Conservation (phyloP, 2,888 invertebrate species). For the Nemoura dubitans region DNA sequence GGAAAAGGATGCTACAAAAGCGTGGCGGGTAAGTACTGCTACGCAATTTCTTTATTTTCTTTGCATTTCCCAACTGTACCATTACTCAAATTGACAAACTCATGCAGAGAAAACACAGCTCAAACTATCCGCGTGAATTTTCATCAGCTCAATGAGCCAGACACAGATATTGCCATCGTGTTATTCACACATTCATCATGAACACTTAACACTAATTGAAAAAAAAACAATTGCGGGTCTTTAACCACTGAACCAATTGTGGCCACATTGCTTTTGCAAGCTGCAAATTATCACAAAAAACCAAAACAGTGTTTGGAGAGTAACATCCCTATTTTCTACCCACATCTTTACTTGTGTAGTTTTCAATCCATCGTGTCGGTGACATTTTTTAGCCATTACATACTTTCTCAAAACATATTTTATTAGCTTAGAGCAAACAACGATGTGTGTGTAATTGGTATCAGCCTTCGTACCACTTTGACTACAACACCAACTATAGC, state of each 20-base stretch:
- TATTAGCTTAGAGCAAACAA: background rate
- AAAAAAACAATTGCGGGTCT: background rate
- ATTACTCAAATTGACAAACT: too few relatives aligned
- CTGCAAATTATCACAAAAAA: background rate
- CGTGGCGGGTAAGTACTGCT: background rate
- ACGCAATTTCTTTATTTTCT: background rate
- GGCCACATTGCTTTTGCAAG: background rate
- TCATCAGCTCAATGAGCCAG: background rate
- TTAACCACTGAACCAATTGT: too few relatives aligned
- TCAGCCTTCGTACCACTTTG: background rate
- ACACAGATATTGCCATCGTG: background rate
- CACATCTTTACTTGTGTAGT: background rate
- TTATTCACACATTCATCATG: background rate
- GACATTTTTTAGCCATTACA: background rate
- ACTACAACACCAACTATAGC: background rate
- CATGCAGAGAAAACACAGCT: too few relatives aligned
- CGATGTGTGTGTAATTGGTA: background rate
- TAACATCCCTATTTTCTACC: background rate
- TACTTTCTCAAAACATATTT: background rate
- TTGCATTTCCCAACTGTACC: background rate
- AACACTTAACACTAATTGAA: background rate
- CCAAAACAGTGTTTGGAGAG: background rate
- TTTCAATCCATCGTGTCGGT: background rate
- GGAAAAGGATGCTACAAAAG: constrained; percentile 1
- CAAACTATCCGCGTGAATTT: background rate